phyloP scores from a whole-genome alignment of 2,888 invertebrate species.

The Chaitophorus viminalis region DNA sequence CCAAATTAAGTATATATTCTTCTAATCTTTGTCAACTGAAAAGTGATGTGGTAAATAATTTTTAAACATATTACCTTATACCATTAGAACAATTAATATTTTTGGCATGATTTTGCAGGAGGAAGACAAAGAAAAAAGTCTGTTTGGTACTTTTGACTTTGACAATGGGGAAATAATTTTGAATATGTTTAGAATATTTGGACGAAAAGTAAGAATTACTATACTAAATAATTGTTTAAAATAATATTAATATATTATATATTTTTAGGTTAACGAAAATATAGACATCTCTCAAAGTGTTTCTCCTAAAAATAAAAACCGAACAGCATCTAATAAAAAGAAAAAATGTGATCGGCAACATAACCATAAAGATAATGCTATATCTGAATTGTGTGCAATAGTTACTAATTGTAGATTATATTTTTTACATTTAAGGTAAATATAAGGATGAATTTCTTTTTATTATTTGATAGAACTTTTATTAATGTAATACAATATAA shows the following conservation, averaged over 20 bases:
- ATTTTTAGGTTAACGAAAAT: conserved; percentile 37
- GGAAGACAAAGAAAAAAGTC: conserved; percentile 43
- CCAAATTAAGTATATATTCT: conserved; percentile 47
- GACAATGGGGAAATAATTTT: conserved; percentile 52
- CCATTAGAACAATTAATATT: background rate
- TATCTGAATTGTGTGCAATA: conserved; percentile 51
- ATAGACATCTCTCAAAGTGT: conserved; percentile 19
- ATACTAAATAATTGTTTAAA: background rate
- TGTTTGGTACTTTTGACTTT: conserved; percentile 47
- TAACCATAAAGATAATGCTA: conserved; percentile 30
- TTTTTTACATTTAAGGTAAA: conserved; percentile 42
- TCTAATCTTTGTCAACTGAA: conserved; percentile 50
- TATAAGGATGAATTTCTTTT: conserved; percentile 2
- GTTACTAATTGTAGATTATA: conserved; percentile 49
- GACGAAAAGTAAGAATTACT: conserved; percentile 24
- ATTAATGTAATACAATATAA: background rate
- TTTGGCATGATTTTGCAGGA: conserved; percentile 20
- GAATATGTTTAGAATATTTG: conserved; percentile 43
- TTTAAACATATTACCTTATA: background rate
- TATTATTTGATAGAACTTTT: background rate
- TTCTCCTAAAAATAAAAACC: conserved; percentile 54
- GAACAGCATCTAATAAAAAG: conserved; percentile 41
- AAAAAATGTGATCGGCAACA: conserved; percentile 52
- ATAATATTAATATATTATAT: conserved; percentile 4
- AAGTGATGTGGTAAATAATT: conserved; percentile 48